Percentiles rank a stretch among this genome's conserved stretches.
phyloP scores from a whole-genome alignment of 2,113 vertebrate species.

The Onychostruthus taczanowskii region DNA sequence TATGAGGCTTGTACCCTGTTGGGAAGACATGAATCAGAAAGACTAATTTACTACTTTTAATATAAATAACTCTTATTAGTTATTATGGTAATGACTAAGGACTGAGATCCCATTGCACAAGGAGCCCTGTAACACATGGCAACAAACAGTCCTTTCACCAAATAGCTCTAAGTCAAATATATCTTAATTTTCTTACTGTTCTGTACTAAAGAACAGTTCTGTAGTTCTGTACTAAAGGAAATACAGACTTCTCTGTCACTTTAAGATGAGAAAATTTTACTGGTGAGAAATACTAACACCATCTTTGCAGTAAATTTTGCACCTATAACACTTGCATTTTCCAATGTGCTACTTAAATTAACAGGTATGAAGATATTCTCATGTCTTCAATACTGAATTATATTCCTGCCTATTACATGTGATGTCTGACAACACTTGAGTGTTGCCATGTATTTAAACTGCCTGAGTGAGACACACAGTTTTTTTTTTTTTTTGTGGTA shows the following conservation, averaged over 20 bases:
- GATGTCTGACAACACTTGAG: neutral
- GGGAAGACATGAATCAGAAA: neutral
- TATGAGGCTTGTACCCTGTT: neutral
- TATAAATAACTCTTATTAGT: neutral
- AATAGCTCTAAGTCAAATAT: neutral
- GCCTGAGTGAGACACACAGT: neutral
- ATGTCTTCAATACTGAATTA: neutral
- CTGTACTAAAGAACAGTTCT: neutral
- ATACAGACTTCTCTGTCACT: neutral
- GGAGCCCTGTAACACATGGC: neutral
- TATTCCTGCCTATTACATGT: neutral
- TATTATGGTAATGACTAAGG: neutral
- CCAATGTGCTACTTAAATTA: neutral
- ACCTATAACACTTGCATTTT: neutral
- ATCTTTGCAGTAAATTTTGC: neutral
- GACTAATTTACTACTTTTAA: neutral
- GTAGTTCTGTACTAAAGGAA: neutral
- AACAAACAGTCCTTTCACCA: neutral
- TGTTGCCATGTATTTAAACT: neutral
- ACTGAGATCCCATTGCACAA: neutral
- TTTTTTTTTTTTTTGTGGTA: neutral
- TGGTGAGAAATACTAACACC: neutral
- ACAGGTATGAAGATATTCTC: neutral
- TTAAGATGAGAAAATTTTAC: neutral
- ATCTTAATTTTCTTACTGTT: neutral